phyloP scores from a whole-genome alignment of 2,113 vertebrate species.

The Tyrannus savana region DNA sequence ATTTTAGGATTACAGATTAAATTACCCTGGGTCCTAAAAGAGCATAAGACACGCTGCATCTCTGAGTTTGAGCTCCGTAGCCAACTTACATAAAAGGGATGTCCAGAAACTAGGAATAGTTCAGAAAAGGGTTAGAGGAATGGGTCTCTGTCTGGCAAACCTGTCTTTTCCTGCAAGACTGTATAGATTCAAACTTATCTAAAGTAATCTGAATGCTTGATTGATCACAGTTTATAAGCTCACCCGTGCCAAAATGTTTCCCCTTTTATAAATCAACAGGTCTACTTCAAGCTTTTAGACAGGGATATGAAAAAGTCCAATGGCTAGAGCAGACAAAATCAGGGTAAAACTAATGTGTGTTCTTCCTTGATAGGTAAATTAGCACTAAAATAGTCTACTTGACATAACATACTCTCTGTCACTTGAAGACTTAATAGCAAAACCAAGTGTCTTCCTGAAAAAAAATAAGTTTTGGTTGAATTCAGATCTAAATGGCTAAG shows the following conservation, averaged over 20 bases:
- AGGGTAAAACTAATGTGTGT: background rate
- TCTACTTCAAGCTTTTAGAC: background rate
- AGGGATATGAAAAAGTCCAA: background rate
- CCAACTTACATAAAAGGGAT: background rate
- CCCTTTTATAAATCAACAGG: background rate
- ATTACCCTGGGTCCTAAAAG: background rate
- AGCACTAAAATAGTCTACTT: background rate
- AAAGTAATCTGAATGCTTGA: conserved; percentile 23
- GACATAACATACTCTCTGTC: background rate
- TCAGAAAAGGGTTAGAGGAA: background rate
- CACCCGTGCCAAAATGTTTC: conserved; percentile 25
- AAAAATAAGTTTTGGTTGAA: background rate
- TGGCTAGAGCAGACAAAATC: background rate
- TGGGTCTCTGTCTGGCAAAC: background rate
- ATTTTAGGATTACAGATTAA: background rate
- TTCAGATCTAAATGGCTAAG: background rate
- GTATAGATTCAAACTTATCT: background rate
- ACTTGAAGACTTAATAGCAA: background rate
- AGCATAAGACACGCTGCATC: background rate
- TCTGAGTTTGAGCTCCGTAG: background rate
- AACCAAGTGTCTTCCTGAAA: background rate
- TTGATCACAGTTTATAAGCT: background rate
- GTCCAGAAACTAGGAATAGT: background rate
- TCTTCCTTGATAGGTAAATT: background rate
- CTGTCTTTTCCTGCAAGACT: background rate